Base-by-base conservation (phyloP, 2,888 invertebrate genomes). In the Aphodius granarius region DNA sequence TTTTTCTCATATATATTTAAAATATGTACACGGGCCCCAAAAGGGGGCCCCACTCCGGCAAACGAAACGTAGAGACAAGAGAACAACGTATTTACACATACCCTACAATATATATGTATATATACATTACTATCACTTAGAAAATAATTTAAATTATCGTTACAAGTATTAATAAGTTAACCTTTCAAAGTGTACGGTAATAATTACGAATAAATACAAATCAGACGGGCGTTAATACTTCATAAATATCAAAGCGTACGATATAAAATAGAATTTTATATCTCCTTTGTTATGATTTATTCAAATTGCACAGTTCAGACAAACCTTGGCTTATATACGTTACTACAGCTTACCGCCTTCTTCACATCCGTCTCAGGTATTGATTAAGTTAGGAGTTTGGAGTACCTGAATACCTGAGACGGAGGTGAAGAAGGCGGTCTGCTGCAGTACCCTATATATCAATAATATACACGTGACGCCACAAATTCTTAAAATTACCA, bases 81-180 rank as follows among this genome's bases (percentile, higher is more conserved):
- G 78, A 13, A 73, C 71, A 75, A 78, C 75, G 75, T 82, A 81
- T 82, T 79, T 81, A 82, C 81, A 82, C 78, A 77, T 73, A 81
- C 74, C 18, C 71, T 78, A 43, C 43, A 9, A 43, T 43, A 43
- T 43, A 23, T 23, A 23, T 23, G 13, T 43, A 43, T 43, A 43
- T 9, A 43, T 43, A 43, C 13, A 77, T 75, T 68, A 73, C 77
- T 75, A 78, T 65, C 66, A 43, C 73, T 63, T 76, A 76, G 73
- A 73, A 74, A 77, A 64, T 71, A 74, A 76, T n/a, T 76, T 76
- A 74, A 65, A 72, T 71, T 72, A 18, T 72, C 65, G 21, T 72
- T 65, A 63, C 21, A 62, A 63, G 65, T 72, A 72, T 66, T 65
- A 22, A 72, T 43, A 43, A 43, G 43, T 43, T 43, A 43, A n/a